These are phyloP conservation scores for Deilephila elpenor DNA, from an alignment of 2,888 invertebrate species.

Conservation along the genomic window DNA sequence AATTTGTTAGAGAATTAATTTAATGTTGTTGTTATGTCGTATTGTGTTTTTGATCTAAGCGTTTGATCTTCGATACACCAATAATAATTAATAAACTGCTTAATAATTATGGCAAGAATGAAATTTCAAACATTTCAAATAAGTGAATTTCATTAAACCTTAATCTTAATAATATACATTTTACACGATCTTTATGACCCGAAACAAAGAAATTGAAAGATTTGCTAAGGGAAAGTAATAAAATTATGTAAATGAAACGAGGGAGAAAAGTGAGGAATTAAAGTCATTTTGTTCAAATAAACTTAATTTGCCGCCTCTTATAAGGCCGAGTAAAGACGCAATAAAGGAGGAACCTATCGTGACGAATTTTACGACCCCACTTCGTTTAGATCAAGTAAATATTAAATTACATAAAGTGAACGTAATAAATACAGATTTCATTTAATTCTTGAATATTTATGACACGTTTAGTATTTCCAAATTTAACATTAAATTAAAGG, in stretches of 20 bases:
- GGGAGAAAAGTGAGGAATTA: constrained; percentile 4
- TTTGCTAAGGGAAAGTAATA: neutral
- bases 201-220: constrained; percentile 1
- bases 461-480: neutral
- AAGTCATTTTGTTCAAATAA: constrained; percentile 16
- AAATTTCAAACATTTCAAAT: neutral
- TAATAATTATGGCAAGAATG: too few relatives aligned
- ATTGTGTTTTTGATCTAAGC: too few relatives aligned
- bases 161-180: neutral
- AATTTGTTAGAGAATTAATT: too few relatives aligned
- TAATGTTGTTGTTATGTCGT: too few relatives aligned
- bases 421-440: too few relatives aligned
- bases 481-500: neutral
- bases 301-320: constrained; percentile 6
- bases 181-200: neutral
- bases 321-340: neutral
- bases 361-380: neutral
- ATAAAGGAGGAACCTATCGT: neutral
- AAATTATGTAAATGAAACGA: constrained; percentile 17
- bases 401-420: too few relatives aligned
- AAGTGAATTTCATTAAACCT: neutral
- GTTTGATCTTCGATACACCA: too few relatives aligned
- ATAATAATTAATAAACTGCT: too few relatives aligned
- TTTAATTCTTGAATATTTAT: too few relatives aligned
- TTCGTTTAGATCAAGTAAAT: neutral